Conservation (phyloP, 2,888 invertebrate species). For the Mimas tiliae region DNA sequence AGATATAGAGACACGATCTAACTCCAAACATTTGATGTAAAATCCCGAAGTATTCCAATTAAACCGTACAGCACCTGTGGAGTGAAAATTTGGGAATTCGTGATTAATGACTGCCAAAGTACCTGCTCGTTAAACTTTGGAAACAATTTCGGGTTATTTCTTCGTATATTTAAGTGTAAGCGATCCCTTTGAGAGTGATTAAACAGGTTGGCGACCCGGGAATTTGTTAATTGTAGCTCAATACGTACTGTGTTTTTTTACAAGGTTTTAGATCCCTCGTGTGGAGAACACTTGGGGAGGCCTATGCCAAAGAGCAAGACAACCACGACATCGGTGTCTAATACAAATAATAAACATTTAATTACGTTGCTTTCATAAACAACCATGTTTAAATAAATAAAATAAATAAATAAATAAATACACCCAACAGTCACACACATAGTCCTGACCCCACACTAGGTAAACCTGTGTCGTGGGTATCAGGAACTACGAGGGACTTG, state of each 20-base stretch:
- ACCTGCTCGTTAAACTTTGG: conserved; percentile 28
- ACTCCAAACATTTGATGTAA: conserved; percentile 25
- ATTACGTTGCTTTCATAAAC: too few relatives aligned
- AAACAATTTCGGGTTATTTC: conserved; percentile 28
- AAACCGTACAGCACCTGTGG: conserved; percentile 29
- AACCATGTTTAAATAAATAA: too few relatives aligned
- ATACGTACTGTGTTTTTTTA: neutral
- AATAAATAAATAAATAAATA: too few relatives aligned
- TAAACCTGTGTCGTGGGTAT: too few relatives aligned
- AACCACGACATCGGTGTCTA: too few relatives aligned
- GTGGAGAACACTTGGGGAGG: too few relatives aligned
- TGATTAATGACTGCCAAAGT: conserved; percentile 29
- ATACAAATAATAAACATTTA: too few relatives aligned
- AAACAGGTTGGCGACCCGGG: conserved; percentile 2
- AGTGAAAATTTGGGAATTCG: conserved; percentile 30
- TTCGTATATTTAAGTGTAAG: conserved; percentile 20
- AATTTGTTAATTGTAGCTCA: neutral
- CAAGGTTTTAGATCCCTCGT: too few relatives aligned
- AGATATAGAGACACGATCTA: conserved; percentile 10
- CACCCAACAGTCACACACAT: too few relatives aligned
- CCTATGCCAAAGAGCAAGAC: too few relatives aligned
- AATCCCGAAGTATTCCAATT: conserved; percentile 32
- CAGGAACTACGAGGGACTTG: too few relatives aligned
- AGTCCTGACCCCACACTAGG: too few relatives aligned
- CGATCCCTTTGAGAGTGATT: conserved; percentile 13